Percentiles rank a stretch among this genome's conserved stretches.
Evolutionary conservation across 2,888 invertebrate species (phyloP).

Genomic region (Scelioninae gen. 2): DNA sequence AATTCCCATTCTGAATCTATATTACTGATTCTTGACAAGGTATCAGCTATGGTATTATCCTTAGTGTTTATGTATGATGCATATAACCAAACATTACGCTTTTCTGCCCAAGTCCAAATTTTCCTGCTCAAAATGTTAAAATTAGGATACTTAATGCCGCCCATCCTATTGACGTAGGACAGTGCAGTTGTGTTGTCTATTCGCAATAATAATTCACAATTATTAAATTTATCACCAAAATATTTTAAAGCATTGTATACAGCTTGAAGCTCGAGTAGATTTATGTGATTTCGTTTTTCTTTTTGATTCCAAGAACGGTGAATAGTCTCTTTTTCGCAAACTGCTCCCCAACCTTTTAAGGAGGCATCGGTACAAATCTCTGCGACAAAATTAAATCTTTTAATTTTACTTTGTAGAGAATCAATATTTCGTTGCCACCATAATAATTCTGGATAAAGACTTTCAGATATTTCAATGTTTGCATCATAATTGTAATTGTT

Average conservation of each 20-base stretch:
- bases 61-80: conserved; percentile 58
- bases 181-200: conserved; percentile 32
- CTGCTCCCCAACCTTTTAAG: conserved; percentile 21
- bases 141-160: neutral
- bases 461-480: no score
- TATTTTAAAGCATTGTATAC: conserved; percentile 17
- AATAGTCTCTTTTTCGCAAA: neutral
- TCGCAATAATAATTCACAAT: conserved; percentile 25
- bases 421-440: conserved; percentile 25
- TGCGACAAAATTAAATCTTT: conserved; percentile 1
- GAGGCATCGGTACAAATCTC: conserved; percentile 28
- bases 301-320: conserved; percentile 18
- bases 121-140: conserved; percentile 22
- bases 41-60: conserved; percentile 59
- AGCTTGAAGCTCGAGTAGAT: conserved; percentile 23
- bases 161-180: no score
- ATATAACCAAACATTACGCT: conserved; percentile 57
- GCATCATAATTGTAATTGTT: no score
- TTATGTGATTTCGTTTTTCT: conserved; percentile 30
- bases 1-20: conserved; percentile 60
- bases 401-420: no score
- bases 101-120: conserved; percentile 54
- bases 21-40: conserved; percentile 57
- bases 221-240: conserved; percentile 12
- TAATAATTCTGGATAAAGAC: no score